Base-by-base conservation (phyloP, 2,888 invertebrate species). In the Drosophila fulvimacula region DNA sequence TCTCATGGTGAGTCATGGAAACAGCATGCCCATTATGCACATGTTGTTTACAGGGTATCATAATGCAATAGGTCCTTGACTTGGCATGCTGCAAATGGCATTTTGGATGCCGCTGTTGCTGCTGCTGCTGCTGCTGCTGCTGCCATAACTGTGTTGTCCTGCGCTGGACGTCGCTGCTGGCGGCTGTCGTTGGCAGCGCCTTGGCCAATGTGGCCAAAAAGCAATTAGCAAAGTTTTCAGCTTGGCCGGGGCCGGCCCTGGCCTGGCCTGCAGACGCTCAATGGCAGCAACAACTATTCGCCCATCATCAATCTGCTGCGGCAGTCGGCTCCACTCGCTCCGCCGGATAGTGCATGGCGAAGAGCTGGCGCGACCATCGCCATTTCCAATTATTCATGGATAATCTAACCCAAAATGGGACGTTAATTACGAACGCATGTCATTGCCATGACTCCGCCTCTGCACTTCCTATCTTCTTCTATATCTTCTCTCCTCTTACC, bases 331-430 rank as follows among this genome's bases (percentile, higher is more conserved):
- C 27, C 46, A 46, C 46, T 27, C 46, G 24, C 46, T 34, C 10
- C 39, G 13, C 13, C 38, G 10, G n/a, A 9, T 17, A 11, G 27
- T 30, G 44, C 48, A 44, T 9, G 4, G 27, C n/a, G 38, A 53
- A 51, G 39, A 32, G 27, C 32, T 56, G 69, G 61, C 73, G 70
- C 79, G 57, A 70, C 66, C 80, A 75, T 60, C 68, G 72, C 62
- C 69, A 71, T 79, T 75, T 64, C 86, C 91, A 91, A 91, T 92
- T 92, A 92, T 90, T 92, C 90, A 91, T 90, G 91, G 91, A 90
- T 91, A 92, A 92, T 92, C 90, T 91, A 92, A 90, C 91, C 91
- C 90, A 81, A 89, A 92, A 91, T 91, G 90, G 91, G 91, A 91
- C 92, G 90, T 92, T 92, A 92, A 92, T 92, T 92, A 92, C 91